Evolutionary conservation across 1,140 invertebrate genomes (phyloP).

Genomic region (Ceratina calcarata): DNA sequence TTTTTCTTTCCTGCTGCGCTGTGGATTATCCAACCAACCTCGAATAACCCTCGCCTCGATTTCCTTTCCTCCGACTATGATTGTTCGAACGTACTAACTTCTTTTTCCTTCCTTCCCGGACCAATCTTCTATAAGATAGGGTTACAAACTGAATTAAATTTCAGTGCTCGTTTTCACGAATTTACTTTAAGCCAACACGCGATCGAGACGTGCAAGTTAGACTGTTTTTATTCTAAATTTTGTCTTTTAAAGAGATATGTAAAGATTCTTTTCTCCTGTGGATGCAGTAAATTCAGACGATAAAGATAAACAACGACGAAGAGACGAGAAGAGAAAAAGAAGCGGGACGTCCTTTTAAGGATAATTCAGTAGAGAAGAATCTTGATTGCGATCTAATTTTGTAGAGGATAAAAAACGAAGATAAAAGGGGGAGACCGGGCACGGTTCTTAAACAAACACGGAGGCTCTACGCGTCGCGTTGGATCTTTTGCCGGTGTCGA

Average conservation of each 20-base stretch:
- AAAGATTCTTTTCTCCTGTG: too few relatives aligned
- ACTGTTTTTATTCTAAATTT: background rate
- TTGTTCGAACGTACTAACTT: slow-evolving; percentile 45
- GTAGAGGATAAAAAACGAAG: slow-evolving; percentile 22
- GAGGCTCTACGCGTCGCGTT: slow-evolving; percentile 29
- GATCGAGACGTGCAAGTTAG: too few relatives aligned
- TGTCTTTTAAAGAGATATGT: too few relatives aligned
- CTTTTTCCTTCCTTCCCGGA: background rate
- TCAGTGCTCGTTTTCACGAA: slow-evolving; percentile 54
- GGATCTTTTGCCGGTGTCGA: slow-evolving; percentile 35
- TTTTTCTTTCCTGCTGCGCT: background rate
- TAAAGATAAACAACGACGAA: background rate
- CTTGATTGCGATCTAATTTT: slow-evolving; percentile 54
- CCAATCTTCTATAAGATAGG: slow-evolving; percentile 2
- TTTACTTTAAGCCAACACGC: too few relatives aligned
- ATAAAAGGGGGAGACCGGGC: background rate
- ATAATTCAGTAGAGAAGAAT: slow-evolving; percentile 40
- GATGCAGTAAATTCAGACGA: background rate
- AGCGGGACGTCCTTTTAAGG: slow-evolving; percentile 19
- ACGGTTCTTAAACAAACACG: slow-evolving; percentile 59
- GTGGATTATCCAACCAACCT: slow-evolving; percentile 12
- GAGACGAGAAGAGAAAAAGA: background rate
- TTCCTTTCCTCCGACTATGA: slow-evolving; percentile 39
- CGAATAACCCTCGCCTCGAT: slow-evolving; percentile 32
- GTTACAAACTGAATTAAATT: slow-evolving; percentile 62